phyloP scores from a whole-genome alignment of 2,113 vertebrate species.

The Phoenicopterus ruber region DNA sequence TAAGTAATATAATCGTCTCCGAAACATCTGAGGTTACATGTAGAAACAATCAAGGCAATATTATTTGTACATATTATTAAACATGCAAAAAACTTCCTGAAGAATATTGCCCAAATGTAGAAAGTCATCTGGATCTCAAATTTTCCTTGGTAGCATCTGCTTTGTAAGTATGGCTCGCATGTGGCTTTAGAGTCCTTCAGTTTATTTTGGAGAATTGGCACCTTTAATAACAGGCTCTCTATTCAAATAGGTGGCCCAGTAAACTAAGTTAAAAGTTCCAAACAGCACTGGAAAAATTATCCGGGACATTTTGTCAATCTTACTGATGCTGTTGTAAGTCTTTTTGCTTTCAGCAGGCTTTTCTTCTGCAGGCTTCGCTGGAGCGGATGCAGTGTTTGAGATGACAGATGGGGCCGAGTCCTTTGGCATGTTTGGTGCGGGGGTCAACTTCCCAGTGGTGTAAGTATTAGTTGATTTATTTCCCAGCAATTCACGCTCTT shows the following conservation, averaged over 20 bases:
- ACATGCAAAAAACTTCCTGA: slow-evolving; percentile 88
- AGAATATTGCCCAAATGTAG: slow-evolving; percentile 66
- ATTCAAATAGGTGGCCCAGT: slow-evolving; percentile 99
- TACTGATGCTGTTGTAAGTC: slow-evolving; percentile 99
- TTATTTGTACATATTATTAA: slow-evolving; percentile 82
- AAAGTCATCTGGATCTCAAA: slow-evolving; percentile 72
- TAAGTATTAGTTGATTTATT: slow-evolving; percentile 89
- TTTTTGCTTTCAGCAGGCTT: slow-evolving; percentile 91
- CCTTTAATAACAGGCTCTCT: slow-evolving; percentile 93
- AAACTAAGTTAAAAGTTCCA: slow-evolving; percentile 96
- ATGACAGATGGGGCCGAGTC: slow-evolving; percentile 85
- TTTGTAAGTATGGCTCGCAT: slow-evolving; percentile 72
- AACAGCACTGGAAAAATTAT: slow-evolving; percentile 96
- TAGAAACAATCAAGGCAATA: slow-evolving; percentile 89
- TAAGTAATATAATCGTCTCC: slow-evolving; percentile 59
- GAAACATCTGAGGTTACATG: slow-evolving; percentile 78
- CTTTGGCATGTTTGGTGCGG: slow-evolving; percentile 89
- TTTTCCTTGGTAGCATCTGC: slow-evolving; percentile 69
- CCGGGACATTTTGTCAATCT: slow-evolving; percentile 98
- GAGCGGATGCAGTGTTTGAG: slow-evolving; percentile 80
- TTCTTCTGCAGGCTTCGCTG: slow-evolving; percentile 81
- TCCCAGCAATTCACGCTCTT: slow-evolving; percentile 84
- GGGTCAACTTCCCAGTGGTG: slow-evolving; percentile 81
- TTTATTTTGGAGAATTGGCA: slow-evolving; percentile 80
- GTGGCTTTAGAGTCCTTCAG: slow-evolving; percentile 41